These are phyloP conservation scores for Camelus dromedarius DNA, from an alignment of 2,113 vertebrate species.

Conservation along the genomic window DNA sequence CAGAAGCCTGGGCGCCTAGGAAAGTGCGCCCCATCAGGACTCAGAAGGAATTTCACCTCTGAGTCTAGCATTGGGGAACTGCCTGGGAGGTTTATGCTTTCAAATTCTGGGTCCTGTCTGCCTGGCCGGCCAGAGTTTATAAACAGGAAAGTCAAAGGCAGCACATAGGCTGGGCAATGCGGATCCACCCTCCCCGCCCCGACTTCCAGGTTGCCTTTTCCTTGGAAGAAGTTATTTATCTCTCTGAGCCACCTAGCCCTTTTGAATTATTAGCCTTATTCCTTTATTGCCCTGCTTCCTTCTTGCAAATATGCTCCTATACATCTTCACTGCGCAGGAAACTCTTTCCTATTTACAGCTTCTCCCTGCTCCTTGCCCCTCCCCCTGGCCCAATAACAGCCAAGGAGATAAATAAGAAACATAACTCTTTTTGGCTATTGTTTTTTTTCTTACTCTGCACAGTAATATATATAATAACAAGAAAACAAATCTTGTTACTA, in stretches of 20 bases:
- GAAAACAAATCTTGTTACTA: constrained; percentile 90
- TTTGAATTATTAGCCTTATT: constrained; percentile 86
- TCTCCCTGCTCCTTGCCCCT: constrained; percentile 70
- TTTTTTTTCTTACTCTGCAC: constrained; percentile 82
- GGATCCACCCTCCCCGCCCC: not conserved
- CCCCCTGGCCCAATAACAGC: constrained; percentile 84
- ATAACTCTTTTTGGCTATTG: constrained; percentile 87
- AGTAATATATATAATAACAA: constrained; percentile 87
- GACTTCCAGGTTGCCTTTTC: constrained; percentile 77
- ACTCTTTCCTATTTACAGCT: constrained; percentile 86
- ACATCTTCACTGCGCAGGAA: constrained; percentile 82
- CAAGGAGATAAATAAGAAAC: constrained; percentile 89
- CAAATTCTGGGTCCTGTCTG: not conserved
- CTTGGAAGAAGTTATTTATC: constrained; percentile 79
- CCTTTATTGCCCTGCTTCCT: constrained; percentile 81
- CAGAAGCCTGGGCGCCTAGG: not conserved
- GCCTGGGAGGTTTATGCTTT: not conserved
- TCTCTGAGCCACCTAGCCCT: constrained; percentile 67
- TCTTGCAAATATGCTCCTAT: constrained; percentile 83
- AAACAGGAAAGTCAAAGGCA: not conserved
- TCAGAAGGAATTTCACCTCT: not conserved
- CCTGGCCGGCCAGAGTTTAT: not conserved
- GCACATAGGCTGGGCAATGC: not conserved
- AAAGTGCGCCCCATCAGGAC: not conserved
- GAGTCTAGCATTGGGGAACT: accelerated